phyloP scores from a whole-genome alignment of 2,113 vertebrate genomes.

The Phyllostomus discolor region DNA sequence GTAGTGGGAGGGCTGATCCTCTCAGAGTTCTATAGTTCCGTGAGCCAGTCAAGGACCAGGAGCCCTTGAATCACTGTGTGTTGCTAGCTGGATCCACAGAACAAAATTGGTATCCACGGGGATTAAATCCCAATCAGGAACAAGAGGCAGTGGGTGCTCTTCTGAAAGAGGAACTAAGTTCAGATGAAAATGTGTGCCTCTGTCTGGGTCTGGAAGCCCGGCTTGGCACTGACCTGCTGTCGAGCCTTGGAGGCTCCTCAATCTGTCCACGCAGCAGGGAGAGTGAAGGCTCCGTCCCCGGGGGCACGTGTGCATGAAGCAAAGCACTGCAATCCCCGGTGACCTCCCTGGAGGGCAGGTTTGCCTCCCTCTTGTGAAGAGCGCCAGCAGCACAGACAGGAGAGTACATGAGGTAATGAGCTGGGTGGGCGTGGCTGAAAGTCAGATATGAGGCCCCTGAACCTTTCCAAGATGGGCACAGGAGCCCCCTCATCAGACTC shows the following conservation, averaged over 20 bases:
- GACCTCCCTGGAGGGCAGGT: slow-evolving; percentile 70
- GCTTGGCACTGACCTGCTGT: slow-evolving; percentile 4
- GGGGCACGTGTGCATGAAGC: slow-evolving; percentile 46
- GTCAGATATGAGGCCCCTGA: neutral
- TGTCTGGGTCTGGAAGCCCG: slow-evolving; percentile 26
- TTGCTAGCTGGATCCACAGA: neutral
- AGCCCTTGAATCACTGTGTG: neutral
- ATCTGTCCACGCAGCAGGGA: slow-evolving; percentile 44
- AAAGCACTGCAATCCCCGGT: slow-evolving; percentile 54
- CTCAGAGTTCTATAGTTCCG: neutral
- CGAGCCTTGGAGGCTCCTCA: slow-evolving; percentile 20
- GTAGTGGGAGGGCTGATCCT: neutral
- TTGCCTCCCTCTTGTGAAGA: slow-evolving; percentile 31
- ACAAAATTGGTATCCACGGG: slow-evolving; percentile 20
- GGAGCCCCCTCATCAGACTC: neutral
- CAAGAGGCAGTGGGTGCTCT: neutral
- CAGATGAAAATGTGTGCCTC: neutral
- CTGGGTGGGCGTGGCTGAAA: neutral
- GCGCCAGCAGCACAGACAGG: neutral
- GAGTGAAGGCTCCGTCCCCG: slow-evolving; percentile 42
- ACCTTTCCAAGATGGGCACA: neutral
- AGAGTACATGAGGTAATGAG: neutral
- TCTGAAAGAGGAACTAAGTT: slow-evolving; percentile 31
- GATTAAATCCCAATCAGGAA: slow-evolving; percentile 52
- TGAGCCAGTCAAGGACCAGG: neutral